Evolutionary conservation across 2,888 invertebrate genomes (phyloP).

Genomic region (Phlogophora meticulosa): DNA sequence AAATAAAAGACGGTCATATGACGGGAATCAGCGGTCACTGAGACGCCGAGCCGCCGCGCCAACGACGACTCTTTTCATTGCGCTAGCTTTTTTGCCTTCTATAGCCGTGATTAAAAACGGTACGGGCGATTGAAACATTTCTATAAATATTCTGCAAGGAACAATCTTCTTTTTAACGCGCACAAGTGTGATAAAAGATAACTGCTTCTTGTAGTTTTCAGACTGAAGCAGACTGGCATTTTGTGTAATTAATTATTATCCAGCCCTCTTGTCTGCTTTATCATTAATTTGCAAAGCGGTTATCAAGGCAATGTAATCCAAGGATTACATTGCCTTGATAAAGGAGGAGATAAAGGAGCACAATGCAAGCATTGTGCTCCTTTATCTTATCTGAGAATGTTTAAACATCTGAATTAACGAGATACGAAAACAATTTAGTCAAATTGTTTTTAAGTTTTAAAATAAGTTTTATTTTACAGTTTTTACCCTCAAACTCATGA

Average conservation of each 20-base stretch:
- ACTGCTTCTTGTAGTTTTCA: not conserved
- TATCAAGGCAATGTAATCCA: constrained; percentile 62
- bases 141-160: constrained; percentile 36
- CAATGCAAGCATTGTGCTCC: constrained; percentile 60
- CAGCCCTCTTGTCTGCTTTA: constrained; percentile 32
- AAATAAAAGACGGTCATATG: constrained; percentile 87
- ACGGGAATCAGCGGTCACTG: constrained; percentile 75
- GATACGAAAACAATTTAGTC: constrained; percentile 25
- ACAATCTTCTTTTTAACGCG: constrained; percentile 6
- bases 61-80: constrained; percentile 72
- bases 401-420: constrained; percentile 43
- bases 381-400: constrained; percentile 69
- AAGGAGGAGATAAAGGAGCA: too few relatives aligned
- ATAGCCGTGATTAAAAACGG: constrained; percentile 54
- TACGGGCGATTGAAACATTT: constrained; percentile 51
- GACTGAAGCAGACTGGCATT: constrained; percentile 1
- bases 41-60: constrained; percentile 68
- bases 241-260: constrained; percentile 14
- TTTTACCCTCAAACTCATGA: constrained; percentile 6
- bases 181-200: constrained; percentile 1
- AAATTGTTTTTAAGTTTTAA: constrained; percentile 14
- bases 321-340: too few relatives aligned
- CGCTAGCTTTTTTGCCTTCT: constrained; percentile 71
- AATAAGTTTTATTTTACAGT: not conserved
- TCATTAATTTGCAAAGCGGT: constrained; percentile 48